These are phyloP conservation scores for Atherinomorus stipes DNA, from an alignment of 2,113 vertebrate genomes.

Conservation along the genomic window DNA sequence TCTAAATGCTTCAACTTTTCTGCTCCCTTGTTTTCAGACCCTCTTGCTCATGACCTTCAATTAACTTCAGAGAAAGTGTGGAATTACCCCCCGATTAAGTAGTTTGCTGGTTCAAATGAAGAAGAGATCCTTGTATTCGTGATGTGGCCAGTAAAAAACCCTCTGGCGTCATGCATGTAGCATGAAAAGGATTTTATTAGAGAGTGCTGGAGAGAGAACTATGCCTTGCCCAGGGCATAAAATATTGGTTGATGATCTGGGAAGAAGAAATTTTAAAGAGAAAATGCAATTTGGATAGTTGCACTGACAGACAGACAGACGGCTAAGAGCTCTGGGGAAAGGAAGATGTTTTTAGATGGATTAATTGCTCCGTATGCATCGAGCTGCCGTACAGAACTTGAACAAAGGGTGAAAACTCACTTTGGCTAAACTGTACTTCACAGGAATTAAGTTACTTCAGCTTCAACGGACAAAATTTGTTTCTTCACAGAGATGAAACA, in stretches of 20 bases:
- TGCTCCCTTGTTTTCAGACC: too few relatives aligned
- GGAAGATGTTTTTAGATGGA: slow-evolving; percentile 20
- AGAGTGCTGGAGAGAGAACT: neutral
- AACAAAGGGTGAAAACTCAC: slow-evolving; percentile 21
- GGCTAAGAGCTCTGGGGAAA: slow-evolving; percentile 6
- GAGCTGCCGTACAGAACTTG: slow-evolving; percentile 48
- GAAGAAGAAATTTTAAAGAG: too few relatives aligned
- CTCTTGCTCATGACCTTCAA: neutral
- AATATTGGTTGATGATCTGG: neutral
- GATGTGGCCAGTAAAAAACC: neutral
- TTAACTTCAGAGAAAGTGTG: too few relatives aligned
- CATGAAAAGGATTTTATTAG: neutral
- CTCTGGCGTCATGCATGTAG: neutral
- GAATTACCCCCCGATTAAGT: too few relatives aligned
- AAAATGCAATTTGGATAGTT: slow-evolving; percentile 21
- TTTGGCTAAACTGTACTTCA: slow-evolving; percentile 34
- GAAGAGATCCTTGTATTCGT: neutral
- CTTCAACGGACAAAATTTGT: slow-evolving; percentile 9
- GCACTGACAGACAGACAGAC: slow-evolving; percentile 12
- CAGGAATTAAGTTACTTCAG: neutral
- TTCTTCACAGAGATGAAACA: neutral
- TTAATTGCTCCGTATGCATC: slow-evolving; percentile 30
- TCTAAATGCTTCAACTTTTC: too few relatives aligned
- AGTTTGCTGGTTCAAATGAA: neutral
- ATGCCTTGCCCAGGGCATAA: neutral